phyloP scores from a whole-genome alignment of 2,797 vertebrate genomes.

The Gallinago stenura region DNA sequence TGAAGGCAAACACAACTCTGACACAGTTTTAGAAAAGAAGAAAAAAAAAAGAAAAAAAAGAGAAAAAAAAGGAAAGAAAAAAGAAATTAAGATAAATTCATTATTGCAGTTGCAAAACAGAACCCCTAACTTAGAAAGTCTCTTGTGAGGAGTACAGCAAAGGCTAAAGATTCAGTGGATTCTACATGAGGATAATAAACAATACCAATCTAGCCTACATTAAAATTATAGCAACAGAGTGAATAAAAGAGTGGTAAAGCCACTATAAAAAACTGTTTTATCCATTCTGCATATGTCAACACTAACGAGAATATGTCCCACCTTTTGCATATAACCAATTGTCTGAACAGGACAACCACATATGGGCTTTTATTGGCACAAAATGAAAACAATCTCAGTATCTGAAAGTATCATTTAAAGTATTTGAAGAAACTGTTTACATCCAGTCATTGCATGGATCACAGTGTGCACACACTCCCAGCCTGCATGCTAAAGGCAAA shows the following conservation, averaged over 20 bases:
- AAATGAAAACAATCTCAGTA: neutral
- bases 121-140: neutral
- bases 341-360: neutral
- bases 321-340: neutral
- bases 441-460: neutral
- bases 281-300: neutral
- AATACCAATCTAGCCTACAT: neutral
- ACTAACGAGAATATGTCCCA: neutral
- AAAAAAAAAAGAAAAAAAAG: neutral
- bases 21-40: neutral
- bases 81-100: neutral
- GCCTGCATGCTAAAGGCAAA: neutral
- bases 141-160: neutral
- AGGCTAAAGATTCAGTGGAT: neutral
- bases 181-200: neutral
- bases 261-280: neutral
- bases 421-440: neutral
- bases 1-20: neutral
- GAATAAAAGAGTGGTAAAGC: neutral
- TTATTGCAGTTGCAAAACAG: neutral
- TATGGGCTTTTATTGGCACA: neutral
- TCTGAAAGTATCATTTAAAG: neutral
- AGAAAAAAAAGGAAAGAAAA: neutral
- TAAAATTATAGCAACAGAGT: neutral
- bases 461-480: neutral